Percentiles rank a stretch among this genome's conserved stretches.
These are phyloP conservation scores for Tor tambroides DNA, from an alignment of 2,113 vertebrate genomes.

Conservation along the genomic window DNA sequence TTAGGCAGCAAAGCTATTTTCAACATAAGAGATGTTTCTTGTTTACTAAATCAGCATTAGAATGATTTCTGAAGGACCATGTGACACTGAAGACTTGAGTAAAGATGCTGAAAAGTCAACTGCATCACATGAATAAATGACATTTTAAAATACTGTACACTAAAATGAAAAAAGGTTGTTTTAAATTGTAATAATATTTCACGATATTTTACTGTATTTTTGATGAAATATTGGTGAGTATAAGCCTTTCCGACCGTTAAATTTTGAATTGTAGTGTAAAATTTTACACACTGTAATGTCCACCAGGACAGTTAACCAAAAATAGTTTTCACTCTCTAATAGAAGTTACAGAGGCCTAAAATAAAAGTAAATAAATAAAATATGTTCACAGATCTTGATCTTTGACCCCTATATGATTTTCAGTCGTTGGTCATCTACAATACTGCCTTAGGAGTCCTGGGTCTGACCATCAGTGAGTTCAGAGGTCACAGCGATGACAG, in stretches of 20 bases:
- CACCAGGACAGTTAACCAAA: not conserved
- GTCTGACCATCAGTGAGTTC: constrained; percentile 67
- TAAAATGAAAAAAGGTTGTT: not conserved
- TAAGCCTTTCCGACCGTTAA: not conserved
- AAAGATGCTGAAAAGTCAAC: not conserved
- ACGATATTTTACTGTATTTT: not conserved
- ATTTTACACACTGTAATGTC: too few species aligned
- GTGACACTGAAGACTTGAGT: not conserved
- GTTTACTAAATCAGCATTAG: too few species aligned
- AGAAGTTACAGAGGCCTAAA: constrained; percentile 30
- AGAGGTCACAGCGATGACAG: constrained; percentile 78
- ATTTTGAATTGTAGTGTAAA: not conserved
- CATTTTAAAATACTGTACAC: not conserved
- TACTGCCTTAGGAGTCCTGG: constrained; percentile 59
- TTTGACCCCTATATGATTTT: constrained; percentile 64
- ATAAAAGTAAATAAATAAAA: constrained; percentile 56
- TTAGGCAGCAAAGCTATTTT: too few species aligned
- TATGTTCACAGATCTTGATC: constrained; percentile 64
- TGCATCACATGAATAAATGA: not conserved
- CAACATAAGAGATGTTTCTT: too few species aligned
- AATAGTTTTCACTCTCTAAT: not conserved
- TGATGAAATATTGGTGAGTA: not conserved
- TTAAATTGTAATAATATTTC: not conserved
- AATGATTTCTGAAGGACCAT: too few species aligned
- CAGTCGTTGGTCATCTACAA: constrained; percentile 63